Evolutionary conservation across 2,113 vertebrate species (phyloP), one percentile per base, ranked within the genome.

Genomic region (Perca schrenkii): DNA sequence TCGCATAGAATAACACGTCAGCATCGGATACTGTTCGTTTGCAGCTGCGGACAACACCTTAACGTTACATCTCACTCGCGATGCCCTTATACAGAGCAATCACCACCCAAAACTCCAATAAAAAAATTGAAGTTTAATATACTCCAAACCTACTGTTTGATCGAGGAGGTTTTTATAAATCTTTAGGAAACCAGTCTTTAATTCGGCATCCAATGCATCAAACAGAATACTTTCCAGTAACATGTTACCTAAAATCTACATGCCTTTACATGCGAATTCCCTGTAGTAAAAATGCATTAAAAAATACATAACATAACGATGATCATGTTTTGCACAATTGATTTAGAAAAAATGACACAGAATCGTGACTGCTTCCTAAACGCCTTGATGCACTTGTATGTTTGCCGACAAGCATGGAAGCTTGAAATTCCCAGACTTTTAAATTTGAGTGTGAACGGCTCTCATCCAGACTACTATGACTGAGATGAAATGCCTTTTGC

Each of bases 401-500:
- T 21, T 52, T 79, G 64, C 13, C 1, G 7, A 16, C 17, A n/a
- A 49, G 2, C 12, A 13, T 11, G n/a, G 64, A 65, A 70, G 8
- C 43, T 0, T 57, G 49, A 49, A 80, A 57, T 77, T 74, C 54
- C 83, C 36, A 58, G 47, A 17, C 40, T 88, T 68, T 12, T 60
- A 67, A 52, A 40, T 43, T 19, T 63, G 77, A 36, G 4, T 53
- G 31, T 89, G 85, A 89, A 86, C 12, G 12, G 58, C 61, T 79
- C 69, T 1, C 75, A 2, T 57, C 31, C 34, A 53, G 31, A 53
- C 75, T 69, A 58, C 82, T 76, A 12, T 88, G 86, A 72, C 73
- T 64, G 76, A 74, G 79, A 88, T 86, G 49, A 74, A 25, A 79
- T 8, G 62, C 49, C 31, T 54, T 54, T 74, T 82, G 58, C 72